Conservation (phyloP, 2,888 invertebrate genomes). For the Harmothoe impar region DNA sequence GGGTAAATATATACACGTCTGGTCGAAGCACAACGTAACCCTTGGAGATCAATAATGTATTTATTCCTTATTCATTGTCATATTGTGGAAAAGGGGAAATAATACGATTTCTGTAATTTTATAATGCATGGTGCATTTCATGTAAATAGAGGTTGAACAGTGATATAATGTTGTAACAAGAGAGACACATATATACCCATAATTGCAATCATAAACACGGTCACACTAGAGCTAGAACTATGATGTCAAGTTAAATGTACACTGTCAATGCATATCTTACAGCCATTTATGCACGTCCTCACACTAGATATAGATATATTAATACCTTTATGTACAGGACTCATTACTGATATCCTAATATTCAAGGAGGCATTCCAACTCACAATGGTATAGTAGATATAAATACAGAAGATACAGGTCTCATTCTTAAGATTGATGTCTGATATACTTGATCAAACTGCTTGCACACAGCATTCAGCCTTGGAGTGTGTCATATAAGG, state of each 20-base stretch:
- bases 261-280: not conserved
- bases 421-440: not conserved
- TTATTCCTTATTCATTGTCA: not conserved
- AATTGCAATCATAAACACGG: slow-evolving; percentile 11
- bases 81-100: not conserved
- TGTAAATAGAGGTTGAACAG: not conserved
- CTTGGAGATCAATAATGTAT: slow-evolving; percentile 1
- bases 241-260: not conserved
- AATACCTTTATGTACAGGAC: not conserved
- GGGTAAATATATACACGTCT: no score
- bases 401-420: not conserved
- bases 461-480: slow-evolving; percentile 21
- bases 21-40: no score
- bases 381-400: not conserved
- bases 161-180: not conserved
- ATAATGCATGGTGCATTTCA: not conserved
- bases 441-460: not conserved
- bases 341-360: not conserved
- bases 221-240: slow-evolving; percentile 26
- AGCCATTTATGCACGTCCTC: slow-evolving; percentile 5
- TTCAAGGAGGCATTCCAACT: not conserved
- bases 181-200: not conserved
- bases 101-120: not conserved
- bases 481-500: not conserved
- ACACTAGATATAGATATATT: not conserved